Evolutionary conservation across 2,888 invertebrate species (phyloP).

Genomic region (Nyleta sp.): DNA sequence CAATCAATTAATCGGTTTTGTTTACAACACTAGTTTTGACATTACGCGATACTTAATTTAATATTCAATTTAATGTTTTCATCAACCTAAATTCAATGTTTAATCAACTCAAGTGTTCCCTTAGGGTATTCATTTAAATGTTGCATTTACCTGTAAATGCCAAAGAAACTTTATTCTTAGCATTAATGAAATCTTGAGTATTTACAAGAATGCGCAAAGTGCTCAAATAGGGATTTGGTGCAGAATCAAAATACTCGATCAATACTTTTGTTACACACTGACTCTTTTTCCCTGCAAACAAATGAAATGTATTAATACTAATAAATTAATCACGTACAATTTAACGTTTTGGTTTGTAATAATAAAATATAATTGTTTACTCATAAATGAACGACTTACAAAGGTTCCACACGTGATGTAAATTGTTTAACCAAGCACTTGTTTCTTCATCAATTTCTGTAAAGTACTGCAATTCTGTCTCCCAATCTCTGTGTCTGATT

Average conservation of each 20-base stretch:
- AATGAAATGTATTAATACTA: constrained; percentile 15
- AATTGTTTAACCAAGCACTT: constrained; percentile 73
- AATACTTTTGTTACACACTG: constrained; percentile 83
- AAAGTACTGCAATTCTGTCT: constrained; percentile 33
- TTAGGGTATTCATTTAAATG: too few species aligned
- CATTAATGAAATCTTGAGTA: constrained; percentile 86
- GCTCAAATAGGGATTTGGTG: constrained; percentile 85
- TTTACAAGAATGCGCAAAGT: constrained; percentile 85
- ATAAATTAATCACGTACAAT: background rate
- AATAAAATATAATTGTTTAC: background rate
- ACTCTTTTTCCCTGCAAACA: constrained; percentile 84
- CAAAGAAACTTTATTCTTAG: constrained; percentile 86
- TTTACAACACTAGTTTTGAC: too few species aligned
- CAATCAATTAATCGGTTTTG: too few species aligned
- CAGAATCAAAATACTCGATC: constrained; percentile 83
- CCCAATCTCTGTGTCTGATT: constrained; percentile 11
- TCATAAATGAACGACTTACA: constrained; percentile 70
- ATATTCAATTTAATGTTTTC: too few species aligned
- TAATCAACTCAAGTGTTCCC: too few species aligned
- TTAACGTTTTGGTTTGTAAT: background rate
- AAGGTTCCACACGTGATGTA: constrained; percentile 76
- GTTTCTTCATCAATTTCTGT: constrained; percentile 73
- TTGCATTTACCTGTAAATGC: constrained; percentile 83
- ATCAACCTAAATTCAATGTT: too few species aligned
- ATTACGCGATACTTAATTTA: too few species aligned